Percentiles rank a stretch among this genome's conserved stretches.
These are phyloP conservation scores for Archivesica marissinica DNA, from an alignment of 1,140 invertebrate species.

Conservation along the genomic window DNA sequence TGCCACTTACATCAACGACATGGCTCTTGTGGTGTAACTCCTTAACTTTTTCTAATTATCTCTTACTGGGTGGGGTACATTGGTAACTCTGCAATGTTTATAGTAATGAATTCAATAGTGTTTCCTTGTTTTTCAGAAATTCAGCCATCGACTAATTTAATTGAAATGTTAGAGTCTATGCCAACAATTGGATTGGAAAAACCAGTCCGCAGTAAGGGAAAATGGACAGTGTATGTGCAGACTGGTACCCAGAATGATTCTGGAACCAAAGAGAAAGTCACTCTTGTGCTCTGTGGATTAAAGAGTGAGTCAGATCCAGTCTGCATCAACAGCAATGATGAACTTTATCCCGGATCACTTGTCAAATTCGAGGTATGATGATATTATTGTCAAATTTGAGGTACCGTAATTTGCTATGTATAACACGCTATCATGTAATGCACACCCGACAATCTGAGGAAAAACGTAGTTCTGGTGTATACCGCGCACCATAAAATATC, in stretches of 20 bases:
- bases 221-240: constrained; percentile 67
- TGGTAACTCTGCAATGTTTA: background rate
- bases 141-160: constrained; percentile 45
- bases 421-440: too few relatives aligned
- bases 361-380: constrained; percentile 66
- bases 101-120: background rate
- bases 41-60: too few relatives aligned
- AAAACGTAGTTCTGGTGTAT: too few relatives aligned
- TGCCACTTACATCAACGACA: too few relatives aligned
- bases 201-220: constrained; percentile 60
- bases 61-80: too few relatives aligned
- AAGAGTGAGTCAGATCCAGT: constrained; percentile 72
- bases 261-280: constrained; percentile 68
- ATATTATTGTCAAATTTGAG: background rate
- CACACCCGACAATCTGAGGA: too few relatives aligned
- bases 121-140: constrained; percentile 30
- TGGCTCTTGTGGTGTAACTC: too few relatives aligned
- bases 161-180: constrained; percentile 50
- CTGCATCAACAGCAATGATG: constrained; percentile 67
- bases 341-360: constrained; percentile 71
- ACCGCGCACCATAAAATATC: too few relatives aligned
- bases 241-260: constrained; percentile 68
- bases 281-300: constrained; percentile 73
- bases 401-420: too few relatives aligned
- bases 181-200: constrained; percentile 47